These are phyloP conservation scores for Melinaea marsaeus DNA, from an alignment of 2,888 invertebrate genomes.

Conservation along the genomic window DNA sequence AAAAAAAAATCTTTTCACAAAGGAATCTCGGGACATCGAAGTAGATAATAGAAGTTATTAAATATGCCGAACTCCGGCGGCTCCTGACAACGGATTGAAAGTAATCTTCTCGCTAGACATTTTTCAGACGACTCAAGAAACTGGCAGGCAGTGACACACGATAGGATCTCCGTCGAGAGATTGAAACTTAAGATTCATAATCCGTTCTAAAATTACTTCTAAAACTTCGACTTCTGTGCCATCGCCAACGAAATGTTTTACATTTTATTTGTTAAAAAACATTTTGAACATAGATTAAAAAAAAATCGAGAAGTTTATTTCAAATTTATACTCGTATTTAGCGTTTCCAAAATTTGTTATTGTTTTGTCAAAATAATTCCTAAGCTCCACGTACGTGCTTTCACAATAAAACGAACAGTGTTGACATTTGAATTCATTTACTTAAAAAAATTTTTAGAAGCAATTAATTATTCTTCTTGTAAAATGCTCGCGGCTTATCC, in stretches of 20 bases:
- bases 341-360: no score
- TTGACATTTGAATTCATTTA: no score
- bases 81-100: slow-evolving; percentile 56
- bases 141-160: slow-evolving; percentile 42
- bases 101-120: slow-evolving; percentile 62
- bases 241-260: background rate
- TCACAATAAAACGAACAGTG: no score
- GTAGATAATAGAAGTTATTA: slow-evolving; percentile 65
- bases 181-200: slow-evolving; percentile 57
- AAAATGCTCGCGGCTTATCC: no score
- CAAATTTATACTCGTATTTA: no score
- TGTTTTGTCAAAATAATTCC: no score
- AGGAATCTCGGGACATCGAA: slow-evolving; percentile 46
- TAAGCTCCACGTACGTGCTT: no score
- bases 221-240: slow-evolving; percentile 14
- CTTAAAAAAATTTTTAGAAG: no score
- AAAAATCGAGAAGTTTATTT: no score
- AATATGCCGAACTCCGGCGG: slow-evolving; percentile 62
- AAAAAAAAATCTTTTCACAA: background rate
- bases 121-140: slow-evolving; percentile 53
- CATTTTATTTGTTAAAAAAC: background rate
- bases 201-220: slow-evolving; percentile 45
- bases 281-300: background rate
- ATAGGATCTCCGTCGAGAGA: slow-evolving; percentile 54
- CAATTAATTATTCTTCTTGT: no score